Percentiles rank a stretch among this genome's conserved stretches.
Conservation (phyloP, 2,888 invertebrate species). For the Cryptophagus acutangulus region DNA sequence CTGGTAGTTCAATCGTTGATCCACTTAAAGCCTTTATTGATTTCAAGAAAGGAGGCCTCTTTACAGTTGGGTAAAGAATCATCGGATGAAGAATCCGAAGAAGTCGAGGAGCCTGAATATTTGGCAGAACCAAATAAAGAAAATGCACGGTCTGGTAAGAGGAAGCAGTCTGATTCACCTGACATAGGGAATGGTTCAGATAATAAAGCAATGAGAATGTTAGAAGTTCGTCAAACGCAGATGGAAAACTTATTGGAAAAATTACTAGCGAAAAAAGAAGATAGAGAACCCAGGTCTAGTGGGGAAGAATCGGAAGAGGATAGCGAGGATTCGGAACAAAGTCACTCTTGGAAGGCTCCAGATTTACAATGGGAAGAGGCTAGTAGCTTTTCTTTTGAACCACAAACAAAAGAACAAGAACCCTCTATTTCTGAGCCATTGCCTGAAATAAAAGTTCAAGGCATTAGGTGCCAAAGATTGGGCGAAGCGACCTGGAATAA, state of each 20-base stretch:
- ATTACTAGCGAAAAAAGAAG: background rate
- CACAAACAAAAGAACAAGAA: background rate
- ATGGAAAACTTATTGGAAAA: background rate
- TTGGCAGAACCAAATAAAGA: background rate
- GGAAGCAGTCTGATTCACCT: background rate
- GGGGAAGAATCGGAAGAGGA: background rate
- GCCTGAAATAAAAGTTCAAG: constrained; percentile 2
- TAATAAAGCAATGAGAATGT: background rate
- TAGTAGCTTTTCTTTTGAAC: background rate
- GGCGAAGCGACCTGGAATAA: constrained; percentile 1
- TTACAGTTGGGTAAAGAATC: background rate
- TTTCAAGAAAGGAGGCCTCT: background rate
- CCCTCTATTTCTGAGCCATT: background rate
- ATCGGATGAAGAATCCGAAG: background rate
- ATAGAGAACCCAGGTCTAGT: no score
- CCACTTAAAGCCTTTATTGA: background rate
- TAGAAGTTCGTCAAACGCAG: background rate
- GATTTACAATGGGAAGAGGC: background rate
- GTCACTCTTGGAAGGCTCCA: no score
- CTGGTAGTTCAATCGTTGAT: background rate
- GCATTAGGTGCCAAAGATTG: background rate
- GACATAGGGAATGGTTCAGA: background rate
- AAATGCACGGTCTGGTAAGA: background rate
- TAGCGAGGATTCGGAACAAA: background rate
- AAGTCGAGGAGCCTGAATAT: background rate